Conservation (phyloP, 2,797 vertebrate species). For the Lagocephalus sceleratus region DNA sequence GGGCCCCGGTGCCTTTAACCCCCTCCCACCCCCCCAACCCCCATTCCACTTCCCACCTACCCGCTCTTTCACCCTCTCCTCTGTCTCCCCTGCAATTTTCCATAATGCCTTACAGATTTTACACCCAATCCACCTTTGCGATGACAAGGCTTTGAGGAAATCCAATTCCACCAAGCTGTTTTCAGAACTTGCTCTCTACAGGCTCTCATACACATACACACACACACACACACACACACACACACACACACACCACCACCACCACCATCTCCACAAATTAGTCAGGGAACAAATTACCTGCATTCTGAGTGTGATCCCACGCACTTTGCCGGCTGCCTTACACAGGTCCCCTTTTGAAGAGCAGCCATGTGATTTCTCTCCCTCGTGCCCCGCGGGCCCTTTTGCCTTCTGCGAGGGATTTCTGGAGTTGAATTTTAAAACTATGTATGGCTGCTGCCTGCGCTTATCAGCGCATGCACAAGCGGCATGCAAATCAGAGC, state of each 20-base stretch:
- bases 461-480: conserved; percentile 79
- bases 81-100: conserved; percentile 68
- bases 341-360: conserved; percentile 83
- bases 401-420: conserved; percentile 75
- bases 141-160: conserved; percentile 80
- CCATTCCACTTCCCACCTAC: conserved; percentile 39
- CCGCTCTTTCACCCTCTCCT: conserved; percentile 54
- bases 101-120: conserved; percentile 76
- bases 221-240: conserved; percentile 34
- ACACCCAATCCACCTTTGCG: conserved; percentile 76
- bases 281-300: conserved; percentile 82
- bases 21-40: too few species aligned
- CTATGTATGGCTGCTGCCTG: conserved; percentile 77
- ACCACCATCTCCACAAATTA: conserved; percentile 76
- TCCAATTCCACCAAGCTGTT: conserved; percentile 77
- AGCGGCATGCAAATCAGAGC: conserved; percentile 79
- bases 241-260: conserved; percentile 42
- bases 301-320: conserved; percentile 78
- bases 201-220: conserved; percentile 46
- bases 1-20: conserved; percentile 31
- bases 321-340: conserved; percentile 77
- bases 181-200: conserved; percentile 77
- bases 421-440: conserved; percentile 79
- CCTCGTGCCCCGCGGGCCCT: conserved; percentile 70
- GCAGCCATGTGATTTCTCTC: conserved; percentile 78